A percentile compares a stretch with the other conserved stretches of the same genome.
These are phyloP conservation scores for Synanceia verrucosa DNA, from an alignment of 2,797 vertebrate species.

Conservation along the genomic window DNA sequence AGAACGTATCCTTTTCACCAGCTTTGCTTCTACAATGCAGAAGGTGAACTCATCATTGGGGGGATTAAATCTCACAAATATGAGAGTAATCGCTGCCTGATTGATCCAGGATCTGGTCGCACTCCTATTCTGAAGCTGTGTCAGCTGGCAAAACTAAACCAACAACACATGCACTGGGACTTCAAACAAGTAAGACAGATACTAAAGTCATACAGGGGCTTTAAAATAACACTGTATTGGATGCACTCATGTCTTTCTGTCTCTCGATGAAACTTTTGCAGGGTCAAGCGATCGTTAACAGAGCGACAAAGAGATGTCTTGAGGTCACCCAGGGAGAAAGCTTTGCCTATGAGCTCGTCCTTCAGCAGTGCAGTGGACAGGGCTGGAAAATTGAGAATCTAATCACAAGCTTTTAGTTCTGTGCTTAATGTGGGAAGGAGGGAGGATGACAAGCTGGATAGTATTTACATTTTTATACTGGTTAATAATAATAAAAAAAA, in stretches of 20 bases:
- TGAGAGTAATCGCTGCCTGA: slow-evolving; percentile 52
- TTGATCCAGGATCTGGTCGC: slow-evolving; percentile 47
- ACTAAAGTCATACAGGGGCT: neutral
- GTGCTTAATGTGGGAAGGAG: neutral
- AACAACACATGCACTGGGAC: slow-evolving; percentile 58
- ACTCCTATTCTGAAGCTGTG: slow-evolving; percentile 49
- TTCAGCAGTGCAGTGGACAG: slow-evolving; percentile 61
- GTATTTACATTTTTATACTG: neutral
- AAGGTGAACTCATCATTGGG: slow-evolving; percentile 55
- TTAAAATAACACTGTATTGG: neutral
- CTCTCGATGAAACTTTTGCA: slow-evolving; percentile 25
- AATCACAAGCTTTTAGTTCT: slow-evolving; percentile 31
- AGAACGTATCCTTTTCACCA: slow-evolving; percentile 1
- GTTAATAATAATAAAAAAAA: neutral
- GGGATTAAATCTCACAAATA: slow-evolving; percentile 59
- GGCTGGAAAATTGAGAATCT: slow-evolving; percentile 57
- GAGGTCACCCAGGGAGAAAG: slow-evolving; percentile 39
- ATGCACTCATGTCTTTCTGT: neutral
- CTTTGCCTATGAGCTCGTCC: slow-evolving; percentile 32
- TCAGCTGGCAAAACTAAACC: slow-evolving; percentile 17
- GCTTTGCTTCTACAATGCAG: slow-evolving; percentile 53
- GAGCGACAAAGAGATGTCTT: slow-evolving; percentile 57
- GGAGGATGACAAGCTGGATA: neutral
- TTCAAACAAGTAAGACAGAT: slow-evolving; percentile 61
- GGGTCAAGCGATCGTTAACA: slow-evolving; percentile 61